Conservation (phyloP, 2,113 vertebrate genomes). For the Sakesphorus luctuosus region DNA sequence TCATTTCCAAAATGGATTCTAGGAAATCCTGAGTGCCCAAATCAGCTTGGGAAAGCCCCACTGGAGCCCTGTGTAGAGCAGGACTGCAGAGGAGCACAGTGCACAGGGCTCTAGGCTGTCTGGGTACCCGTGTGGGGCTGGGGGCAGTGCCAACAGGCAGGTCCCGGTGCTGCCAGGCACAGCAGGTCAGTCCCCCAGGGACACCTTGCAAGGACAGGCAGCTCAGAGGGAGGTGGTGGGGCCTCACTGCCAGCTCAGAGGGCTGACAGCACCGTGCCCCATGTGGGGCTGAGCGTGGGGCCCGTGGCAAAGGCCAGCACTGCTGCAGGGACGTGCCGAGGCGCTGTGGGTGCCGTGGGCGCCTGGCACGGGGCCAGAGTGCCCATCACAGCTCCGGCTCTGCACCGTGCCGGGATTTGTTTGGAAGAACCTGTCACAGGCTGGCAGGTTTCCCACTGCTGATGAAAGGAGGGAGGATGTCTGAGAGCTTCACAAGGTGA, state of each 20-base stretch:
- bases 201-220: not conserved
- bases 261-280: not conserved
- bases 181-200: accelerated
- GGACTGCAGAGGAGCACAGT: not conserved
- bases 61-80: accelerated
- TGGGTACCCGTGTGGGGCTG: accelerated
- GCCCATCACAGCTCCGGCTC: not conserved
- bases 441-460: conserved; percentile 47
- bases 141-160: accelerated
- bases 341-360: accelerated
- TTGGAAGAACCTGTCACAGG: conserved; percentile 54
- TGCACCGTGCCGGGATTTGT: not conserved
- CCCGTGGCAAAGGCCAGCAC: accelerated
- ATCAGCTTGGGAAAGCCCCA: not conserved
- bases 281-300: accelerated
- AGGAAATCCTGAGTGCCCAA: not conserved
- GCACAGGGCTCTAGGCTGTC: accelerated
- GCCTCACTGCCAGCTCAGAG: not conserved
- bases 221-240: accelerated
- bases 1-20: not conserved
- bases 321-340: accelerated
- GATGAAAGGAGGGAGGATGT: conserved; percentile 51
- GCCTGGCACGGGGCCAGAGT: not conserved
- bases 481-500: conserved; percentile 55
- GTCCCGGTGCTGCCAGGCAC: accelerated